Conservation (phyloP, 2,888 invertebrate species). For the Cabera pusaria region DNA sequence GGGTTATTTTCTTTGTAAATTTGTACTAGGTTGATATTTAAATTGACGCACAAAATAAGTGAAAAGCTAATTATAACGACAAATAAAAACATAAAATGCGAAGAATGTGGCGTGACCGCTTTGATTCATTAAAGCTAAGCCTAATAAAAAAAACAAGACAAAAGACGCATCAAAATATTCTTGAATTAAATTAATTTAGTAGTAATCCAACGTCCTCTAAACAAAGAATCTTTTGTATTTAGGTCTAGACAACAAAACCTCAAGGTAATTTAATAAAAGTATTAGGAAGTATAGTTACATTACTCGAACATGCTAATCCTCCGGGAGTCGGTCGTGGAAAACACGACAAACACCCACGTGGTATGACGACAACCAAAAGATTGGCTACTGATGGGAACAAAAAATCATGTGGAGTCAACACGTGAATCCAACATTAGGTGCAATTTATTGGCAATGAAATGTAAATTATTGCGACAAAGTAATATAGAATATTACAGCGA, state of each 20-base stretch:
- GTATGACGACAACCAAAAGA: slow-evolving; percentile 24
- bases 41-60: too few relatives aligned
- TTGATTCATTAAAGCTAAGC: too few relatives aligned
- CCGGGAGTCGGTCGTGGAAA: slow-evolving; percentile 13
- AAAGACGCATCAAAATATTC: too few relatives aligned
- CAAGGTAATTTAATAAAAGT: slow-evolving; percentile 13
- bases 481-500: slow-evolving; percentile 18
- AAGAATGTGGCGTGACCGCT: too few relatives aligned
- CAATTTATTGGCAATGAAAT: slow-evolving; percentile 32
- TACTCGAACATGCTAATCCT: slow-evolving; percentile 9
- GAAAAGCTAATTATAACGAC: too few relatives aligned
- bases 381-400: slow-evolving; percentile 29
- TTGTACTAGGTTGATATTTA: too few relatives aligned
- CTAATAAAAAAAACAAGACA: too few relatives aligned
- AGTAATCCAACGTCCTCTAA: slow-evolving; percentile 7
- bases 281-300: slow-evolving; percentile 11
- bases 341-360: slow-evolving; percentile 22
- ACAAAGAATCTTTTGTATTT: slow-evolving; percentile 7
- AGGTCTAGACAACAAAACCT: slow-evolving; percentile 13
- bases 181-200: slow-evolving; percentile 1
- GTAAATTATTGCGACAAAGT: slow-evolving; percentile 26
- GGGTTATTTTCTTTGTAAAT: too few relatives aligned
- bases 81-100: too few relatives aligned
- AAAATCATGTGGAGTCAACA: slow-evolving; percentile 28
- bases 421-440: slow-evolving; percentile 30